These are phyloP conservation scores for Papilio demoleus DNA, from an alignment of 2,888 invertebrate genomes.

Conservation along the genomic window DNA sequence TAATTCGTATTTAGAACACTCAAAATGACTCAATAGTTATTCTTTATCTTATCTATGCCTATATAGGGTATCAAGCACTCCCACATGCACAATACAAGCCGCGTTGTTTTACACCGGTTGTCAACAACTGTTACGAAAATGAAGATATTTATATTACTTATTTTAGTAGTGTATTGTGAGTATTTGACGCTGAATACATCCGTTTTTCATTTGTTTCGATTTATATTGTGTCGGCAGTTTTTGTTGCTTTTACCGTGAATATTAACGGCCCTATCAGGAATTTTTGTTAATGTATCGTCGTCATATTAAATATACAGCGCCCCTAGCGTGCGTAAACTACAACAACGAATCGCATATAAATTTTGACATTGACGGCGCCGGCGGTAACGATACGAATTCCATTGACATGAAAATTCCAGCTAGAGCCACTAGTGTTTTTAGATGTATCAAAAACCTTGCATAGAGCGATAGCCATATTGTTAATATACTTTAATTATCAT, in stretches of 20 bases:
- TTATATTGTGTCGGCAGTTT: not conserved
- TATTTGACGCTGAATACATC: slow-evolving; percentile 45
- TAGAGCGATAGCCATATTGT: not conserved
- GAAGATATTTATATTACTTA: slow-evolving; percentile 50
- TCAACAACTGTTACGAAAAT: slow-evolving; percentile 49
- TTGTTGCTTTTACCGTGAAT: not conserved
- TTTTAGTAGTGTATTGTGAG: slow-evolving; percentile 59
- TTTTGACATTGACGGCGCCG: too few relatives aligned
- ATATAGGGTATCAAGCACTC: slow-evolving; percentile 54
- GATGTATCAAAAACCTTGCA: too few relatives aligned
- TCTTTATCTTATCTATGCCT: slow-evolving; percentile 66
- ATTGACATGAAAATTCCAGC: too few relatives aligned
- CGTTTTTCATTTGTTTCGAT: not conserved
- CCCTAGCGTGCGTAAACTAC: too few relatives aligned
- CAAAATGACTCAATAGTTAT: slow-evolving; percentile 53
- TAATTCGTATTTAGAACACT: not conserved
- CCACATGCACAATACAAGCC: slow-evolving; percentile 50
- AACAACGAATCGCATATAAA: too few relatives aligned
- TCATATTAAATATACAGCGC: too few relatives aligned
- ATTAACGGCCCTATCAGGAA: not conserved
- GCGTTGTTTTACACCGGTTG: slow-evolving; percentile 50
- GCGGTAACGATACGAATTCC: too few relatives aligned
- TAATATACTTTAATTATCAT: not conserved
- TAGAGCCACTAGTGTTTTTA: too few relatives aligned
- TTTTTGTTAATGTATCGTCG: not conserved